These are phyloP conservation scores for Prionace glauca DNA, from an alignment of 2,797 vertebrate genomes.

Conservation along the genomic window DNA sequence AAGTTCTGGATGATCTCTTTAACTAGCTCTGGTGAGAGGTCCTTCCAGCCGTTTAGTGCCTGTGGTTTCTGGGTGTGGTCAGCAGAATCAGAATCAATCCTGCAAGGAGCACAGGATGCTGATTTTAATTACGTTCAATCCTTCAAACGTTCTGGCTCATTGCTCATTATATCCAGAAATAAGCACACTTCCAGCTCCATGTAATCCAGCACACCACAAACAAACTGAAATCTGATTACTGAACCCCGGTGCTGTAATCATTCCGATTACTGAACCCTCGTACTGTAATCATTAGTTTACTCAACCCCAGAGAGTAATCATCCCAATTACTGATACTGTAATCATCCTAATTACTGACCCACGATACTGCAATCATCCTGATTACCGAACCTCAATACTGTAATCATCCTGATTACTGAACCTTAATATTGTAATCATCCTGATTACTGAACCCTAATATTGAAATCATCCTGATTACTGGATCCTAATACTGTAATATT, in stretches of 20 bases:
- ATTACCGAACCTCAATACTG: too few relatives aligned
- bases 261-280: neutral
- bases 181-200: neutral
- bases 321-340: neutral
- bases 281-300: neutral
- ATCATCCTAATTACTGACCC: too few relatives aligned
- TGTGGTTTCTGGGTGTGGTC: neutral
- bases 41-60: neutral
- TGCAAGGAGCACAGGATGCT: constrained; percentile 19
- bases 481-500: neutral
- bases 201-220: neutral
- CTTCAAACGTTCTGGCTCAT: neutral
- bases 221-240: neutral
- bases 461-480: neutral
- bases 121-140: neutral
- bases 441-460: neutral
- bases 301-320: neutral
- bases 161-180: neutral
- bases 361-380: too few relatives aligned
- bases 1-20: constrained; percentile 9
- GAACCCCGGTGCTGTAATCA: neutral
- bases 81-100: neutral
- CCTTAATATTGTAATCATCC: neutral
- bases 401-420: too few relatives aligned
- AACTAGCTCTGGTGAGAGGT: neutral